Conservation (phyloP, 2,797 vertebrate genomes). For the Smutsia temminckii region DNA sequence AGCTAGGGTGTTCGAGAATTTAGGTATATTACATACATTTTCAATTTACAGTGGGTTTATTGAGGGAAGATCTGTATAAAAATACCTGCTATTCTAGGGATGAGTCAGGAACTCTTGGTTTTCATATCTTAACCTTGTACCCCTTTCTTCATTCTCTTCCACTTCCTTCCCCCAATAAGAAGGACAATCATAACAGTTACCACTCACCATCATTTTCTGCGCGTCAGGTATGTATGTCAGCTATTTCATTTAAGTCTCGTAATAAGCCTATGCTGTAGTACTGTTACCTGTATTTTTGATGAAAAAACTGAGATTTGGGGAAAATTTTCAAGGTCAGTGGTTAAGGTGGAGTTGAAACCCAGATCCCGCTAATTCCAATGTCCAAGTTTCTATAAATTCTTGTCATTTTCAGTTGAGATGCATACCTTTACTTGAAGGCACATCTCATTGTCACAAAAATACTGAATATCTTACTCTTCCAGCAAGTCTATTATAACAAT, state of each 20-base stretch:
- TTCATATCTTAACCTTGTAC: neutral
- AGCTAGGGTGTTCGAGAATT: neutral
- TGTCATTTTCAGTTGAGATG: neutral
- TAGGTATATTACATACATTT: neutral
- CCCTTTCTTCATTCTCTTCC: neutral
- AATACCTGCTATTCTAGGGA: neutral
- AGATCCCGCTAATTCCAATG: neutral
- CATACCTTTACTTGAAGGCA: neutral
- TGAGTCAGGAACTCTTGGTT: neutral
- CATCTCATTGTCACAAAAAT: neutral
- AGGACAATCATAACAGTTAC: neutral
- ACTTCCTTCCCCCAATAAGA: neutral
- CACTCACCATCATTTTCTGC: neutral
- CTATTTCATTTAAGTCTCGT: neutral
- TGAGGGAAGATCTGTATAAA: neutral
- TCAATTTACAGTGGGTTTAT: neutral
- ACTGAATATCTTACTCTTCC: neutral
- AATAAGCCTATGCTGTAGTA: accelerated
- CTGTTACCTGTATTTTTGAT: neutral
- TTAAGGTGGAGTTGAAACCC: neutral
- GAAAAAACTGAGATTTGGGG: neutral
- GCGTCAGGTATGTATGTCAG: neutral
- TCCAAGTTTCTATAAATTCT: neutral
- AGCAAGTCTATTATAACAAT: neutral
- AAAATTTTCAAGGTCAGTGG: neutral